Evolutionary conservation across 1,140 invertebrate genomes (phyloP).

Genomic region (Lordiphosa collinella): DNA sequence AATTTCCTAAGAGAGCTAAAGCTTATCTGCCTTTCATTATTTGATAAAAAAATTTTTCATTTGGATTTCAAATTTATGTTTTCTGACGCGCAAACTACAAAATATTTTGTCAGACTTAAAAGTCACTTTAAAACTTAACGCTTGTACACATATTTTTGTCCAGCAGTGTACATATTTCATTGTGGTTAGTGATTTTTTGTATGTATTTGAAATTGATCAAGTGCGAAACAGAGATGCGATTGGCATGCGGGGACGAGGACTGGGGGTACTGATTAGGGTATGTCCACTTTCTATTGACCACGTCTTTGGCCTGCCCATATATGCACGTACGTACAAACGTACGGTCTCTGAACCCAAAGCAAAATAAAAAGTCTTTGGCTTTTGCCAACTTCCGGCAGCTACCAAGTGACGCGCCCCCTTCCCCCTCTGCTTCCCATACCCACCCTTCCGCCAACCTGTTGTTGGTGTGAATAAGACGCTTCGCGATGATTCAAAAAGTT

Average conservation of each 20-base stretch:
- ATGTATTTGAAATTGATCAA: neutral
- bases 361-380: conserved; percentile 29
- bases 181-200: too few relatives aligned
- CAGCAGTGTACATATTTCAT: conserved; percentile 1
- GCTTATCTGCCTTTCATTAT: too few relatives aligned
- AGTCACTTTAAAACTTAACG: too few relatives aligned
- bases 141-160: conserved; percentile 1
- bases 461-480: too few relatives aligned
- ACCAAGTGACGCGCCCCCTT: too few relatives aligned
- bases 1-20: too few relatives aligned
- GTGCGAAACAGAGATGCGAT: neutral
- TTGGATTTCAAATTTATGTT: too few relatives aligned
- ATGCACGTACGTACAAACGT: neutral
- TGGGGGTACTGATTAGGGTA: conserved; percentile 12
- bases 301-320: conserved; percentile 37
- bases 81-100: too few relatives aligned
- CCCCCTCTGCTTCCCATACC: too few relatives aligned
- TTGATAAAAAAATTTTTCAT: too few relatives aligned
- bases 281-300: conserved; percentile 49
- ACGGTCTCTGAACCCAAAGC: conserved; percentile 3
- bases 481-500: too few relatives aligned
- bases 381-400: conserved; percentile 52
- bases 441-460: neutral
- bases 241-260: conserved; percentile 6
- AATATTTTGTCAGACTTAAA: too few relatives aligned